Evolutionary conservation across 2,113 vertebrate species (phyloP).

Genomic region (Neodontobutis hainanensis): DNA sequence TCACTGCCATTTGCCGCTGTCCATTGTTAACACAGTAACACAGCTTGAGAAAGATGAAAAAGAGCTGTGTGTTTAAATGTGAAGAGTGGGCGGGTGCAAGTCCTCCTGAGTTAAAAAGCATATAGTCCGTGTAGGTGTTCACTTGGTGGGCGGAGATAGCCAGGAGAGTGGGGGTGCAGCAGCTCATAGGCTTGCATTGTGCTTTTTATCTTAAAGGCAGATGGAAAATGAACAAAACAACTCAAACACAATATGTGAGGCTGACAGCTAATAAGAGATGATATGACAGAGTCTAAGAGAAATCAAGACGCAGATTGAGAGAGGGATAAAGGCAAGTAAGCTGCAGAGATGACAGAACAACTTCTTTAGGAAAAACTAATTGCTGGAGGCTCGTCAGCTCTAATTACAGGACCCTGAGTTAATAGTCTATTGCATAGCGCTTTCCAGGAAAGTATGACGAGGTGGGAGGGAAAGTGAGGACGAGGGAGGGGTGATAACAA

Average conservation of each 20-base stretch:
- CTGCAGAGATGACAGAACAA: constrained; percentile 68
- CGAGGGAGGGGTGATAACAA: constrained; percentile 34
- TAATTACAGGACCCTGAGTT: constrained; percentile 80
- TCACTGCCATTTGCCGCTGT: constrained; percentile 8
- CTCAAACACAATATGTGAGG: constrained; percentile 50
- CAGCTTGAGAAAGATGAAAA: constrained; percentile 11
- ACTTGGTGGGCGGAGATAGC: constrained; percentile 43
- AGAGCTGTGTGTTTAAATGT: constrained; percentile 43
- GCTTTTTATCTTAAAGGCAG: constrained; percentile 38
- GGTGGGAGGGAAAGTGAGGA: constrained; percentile 38
- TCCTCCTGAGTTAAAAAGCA: constrained; percentile 35
- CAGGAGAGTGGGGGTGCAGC: constrained; percentile 42
- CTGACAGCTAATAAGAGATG: constrained; percentile 60
- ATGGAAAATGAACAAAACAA: constrained; percentile 45
- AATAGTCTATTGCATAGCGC: constrained; percentile 77
- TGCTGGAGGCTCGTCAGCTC: constrained; percentile 77
- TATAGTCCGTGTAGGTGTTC: constrained; percentile 53
- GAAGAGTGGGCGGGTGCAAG: constrained; percentile 40
- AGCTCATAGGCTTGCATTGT: constrained; percentile 57
- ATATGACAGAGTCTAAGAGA: constrained; percentile 57
- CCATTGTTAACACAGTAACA: constrained; percentile 19
- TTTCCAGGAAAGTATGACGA: constrained; percentile 64
- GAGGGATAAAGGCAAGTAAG: constrained; percentile 62
- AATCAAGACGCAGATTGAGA: constrained; percentile 41
- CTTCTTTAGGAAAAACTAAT: constrained; percentile 74